Evolutionary conservation across 2,888 invertebrate genomes (phyloP).

Genomic region (Xestia ashworthii): DNA sequence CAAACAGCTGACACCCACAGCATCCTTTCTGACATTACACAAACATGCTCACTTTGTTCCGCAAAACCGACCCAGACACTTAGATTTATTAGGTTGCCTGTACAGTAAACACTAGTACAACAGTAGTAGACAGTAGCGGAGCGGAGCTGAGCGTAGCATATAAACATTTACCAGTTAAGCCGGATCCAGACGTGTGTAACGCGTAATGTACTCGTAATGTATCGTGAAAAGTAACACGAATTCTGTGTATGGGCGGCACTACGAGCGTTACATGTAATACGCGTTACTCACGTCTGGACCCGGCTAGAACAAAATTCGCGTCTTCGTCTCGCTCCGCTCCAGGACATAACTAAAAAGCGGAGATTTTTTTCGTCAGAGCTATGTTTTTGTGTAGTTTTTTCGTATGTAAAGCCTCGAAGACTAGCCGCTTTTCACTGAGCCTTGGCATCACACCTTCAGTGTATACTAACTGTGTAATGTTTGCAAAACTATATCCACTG

Average conservation of each 20-base stretch:
- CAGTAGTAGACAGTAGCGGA: neutral
- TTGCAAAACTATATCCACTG: neutral
- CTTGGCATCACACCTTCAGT: neutral
- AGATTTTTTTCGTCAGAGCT: neutral
- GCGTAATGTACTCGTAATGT: too few relatives aligned
- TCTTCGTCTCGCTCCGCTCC: neutral
- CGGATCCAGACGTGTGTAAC: too few relatives aligned
- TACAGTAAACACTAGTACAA: too few relatives aligned
- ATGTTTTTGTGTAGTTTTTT: neutral
- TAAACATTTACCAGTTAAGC: neutral
- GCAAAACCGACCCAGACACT: slow-evolving; percentile 30
- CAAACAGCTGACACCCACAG: slow-evolving; percentile 18
- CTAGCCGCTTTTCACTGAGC: neutral
- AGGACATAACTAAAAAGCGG: neutral
- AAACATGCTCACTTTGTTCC: slow-evolving; percentile 17
- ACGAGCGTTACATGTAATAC: too few relatives aligned
- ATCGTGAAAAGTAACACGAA: too few relatives aligned
- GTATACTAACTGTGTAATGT: neutral
- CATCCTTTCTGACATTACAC: slow-evolving; percentile 8
- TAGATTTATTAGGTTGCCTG: slow-evolving; percentile 50
- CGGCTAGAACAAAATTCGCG: neutral
- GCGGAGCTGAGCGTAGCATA: neutral
- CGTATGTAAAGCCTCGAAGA: neutral
- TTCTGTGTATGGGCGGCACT: too few relatives aligned
- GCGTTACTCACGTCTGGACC: too few relatives aligned